Base-by-base conservation (phyloP, 2,888 invertebrate species). In the Didymodactylos carnosus region DNA sequence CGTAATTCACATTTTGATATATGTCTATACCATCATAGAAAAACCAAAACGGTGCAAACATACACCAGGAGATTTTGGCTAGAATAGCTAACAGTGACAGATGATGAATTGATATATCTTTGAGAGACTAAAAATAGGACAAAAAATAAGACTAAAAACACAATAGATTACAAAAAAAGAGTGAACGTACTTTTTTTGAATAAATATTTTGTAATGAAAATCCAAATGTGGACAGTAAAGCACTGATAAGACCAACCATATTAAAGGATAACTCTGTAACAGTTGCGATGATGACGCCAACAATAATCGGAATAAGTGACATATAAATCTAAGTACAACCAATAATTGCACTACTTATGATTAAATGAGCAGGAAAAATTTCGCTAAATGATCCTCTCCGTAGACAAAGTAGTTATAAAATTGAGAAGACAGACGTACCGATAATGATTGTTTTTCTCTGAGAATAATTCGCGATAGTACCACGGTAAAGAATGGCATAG, bases 401-500 rank as follows among this genome's bases (percentile, higher is more conserved):
- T n/a, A n/a, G n/a, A n/a, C n/a, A n/a, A n/a, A n/a, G n/a, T n/a
- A n/a, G n/a, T n/a, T n/a, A n/a, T n/a, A n/a, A n/a, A n/a, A n/a
- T n/a, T n/a, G n/a, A n/a, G n/a, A n/a, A n/a, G n/a, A n/a, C n/a
- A n/a, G n/a, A n/a, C n/a, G n/a, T n/a, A 62, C 35, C 3, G 62
- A 27, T 8, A 62, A 35, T 27, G 90, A 87, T 85, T 92, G 92
- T 79, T 88, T 89, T 85, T 94, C 94, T 77, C 89, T 88, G 81
- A 92, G 79, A 13, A 86, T 79, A 7, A 86, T 46, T 76, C 86
- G 88, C 78, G 93, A 89, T 79, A 95, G 86, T 62, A 35, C 29
- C 77, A 95, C 94, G 78, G 94, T 94, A 86, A 95, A 97, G 77
- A 97, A 86, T 70, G 97, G 97, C 89, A 95, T 93, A 73, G 94